Base-by-base conservation (phyloP, 2,113 vertebrate species). In the Bufo bufo region DNA sequence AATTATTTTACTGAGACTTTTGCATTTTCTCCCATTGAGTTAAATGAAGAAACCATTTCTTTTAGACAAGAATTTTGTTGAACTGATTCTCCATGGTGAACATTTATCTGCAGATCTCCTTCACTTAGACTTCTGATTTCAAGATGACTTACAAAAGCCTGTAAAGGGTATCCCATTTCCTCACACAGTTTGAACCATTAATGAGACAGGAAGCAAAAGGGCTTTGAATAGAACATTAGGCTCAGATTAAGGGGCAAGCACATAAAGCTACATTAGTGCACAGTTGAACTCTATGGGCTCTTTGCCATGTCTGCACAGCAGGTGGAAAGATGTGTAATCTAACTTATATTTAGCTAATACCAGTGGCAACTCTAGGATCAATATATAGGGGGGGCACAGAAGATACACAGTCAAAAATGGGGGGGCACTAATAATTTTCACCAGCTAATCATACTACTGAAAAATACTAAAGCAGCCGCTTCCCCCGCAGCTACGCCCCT, bases 121-220 rank as follows among this genome's bases (percentile, higher is more conserved):
- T 6, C 17, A 33, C 6, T 75, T 58, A 58, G 54, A 43, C 54
- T 66, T 20, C 8, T 43, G 16, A 50, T 86, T 63, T 10, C 45
- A 3, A 50, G 85, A 69, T 86, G 58, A 78, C 59, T 66, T 47
- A 78, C 78, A 49, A 45, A 33, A 79, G 45, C 49, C 74, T 33
- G 4, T 43, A 17, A 59, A 54, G 58, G 71, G 59, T 49, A 78
- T 86, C 45, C 4, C 45, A 86, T 86, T 86, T 86, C 74, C 85
- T 79, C 20, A 54, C 47, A 52, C 61, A 47, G 56, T 10, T 66
- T 84, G 49, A 66, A 72, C 45, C 4, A 52, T 13, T 23, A 59
- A 23, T 79, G 13, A 78, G n/a, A 66, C 75, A 79, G 85, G 85
- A 86, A 79, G 84, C 71, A 85, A 85, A 19, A 49, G 85, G 23